These are phyloP conservation scores for Psittacula derbiana DNA, from an alignment of 2,797 vertebrate genomes.

Conservation along the genomic window DNA sequence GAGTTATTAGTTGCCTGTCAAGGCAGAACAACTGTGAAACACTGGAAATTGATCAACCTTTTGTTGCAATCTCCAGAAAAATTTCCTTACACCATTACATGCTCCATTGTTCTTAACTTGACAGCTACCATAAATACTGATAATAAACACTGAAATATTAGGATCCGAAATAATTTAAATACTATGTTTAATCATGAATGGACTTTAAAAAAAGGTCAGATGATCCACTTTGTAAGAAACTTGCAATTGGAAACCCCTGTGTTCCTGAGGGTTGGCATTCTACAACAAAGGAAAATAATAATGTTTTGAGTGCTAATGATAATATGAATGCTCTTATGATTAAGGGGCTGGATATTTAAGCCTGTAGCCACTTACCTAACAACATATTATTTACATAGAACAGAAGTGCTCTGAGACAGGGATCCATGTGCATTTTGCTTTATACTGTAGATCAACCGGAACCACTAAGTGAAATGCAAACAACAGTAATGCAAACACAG, in stretches of 20 bases:
- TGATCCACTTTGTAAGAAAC: background rate
- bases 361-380: background rate
- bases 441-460: background rate
- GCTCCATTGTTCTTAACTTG: background rate
- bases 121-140: background rate
- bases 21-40: background rate
- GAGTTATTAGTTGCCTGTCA: background rate
- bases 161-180: background rate
- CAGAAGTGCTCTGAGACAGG: background rate
- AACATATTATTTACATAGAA: background rate
- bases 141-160: background rate
- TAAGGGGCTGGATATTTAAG: background rate
- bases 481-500: accelerated
- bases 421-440: background rate
- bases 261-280: background rate
- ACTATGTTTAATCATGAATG: background rate
- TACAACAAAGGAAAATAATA: background rate
- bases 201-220: background rate
- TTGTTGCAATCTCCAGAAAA: background rate
- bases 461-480: background rate
- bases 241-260: background rate
- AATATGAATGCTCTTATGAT: background rate
- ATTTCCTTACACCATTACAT: background rate
- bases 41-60: background rate
- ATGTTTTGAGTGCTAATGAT: background rate